phyloP scores from a whole-genome alignment of 2,888 invertebrate genomes.

The Cacoxenus indagator region DNA sequence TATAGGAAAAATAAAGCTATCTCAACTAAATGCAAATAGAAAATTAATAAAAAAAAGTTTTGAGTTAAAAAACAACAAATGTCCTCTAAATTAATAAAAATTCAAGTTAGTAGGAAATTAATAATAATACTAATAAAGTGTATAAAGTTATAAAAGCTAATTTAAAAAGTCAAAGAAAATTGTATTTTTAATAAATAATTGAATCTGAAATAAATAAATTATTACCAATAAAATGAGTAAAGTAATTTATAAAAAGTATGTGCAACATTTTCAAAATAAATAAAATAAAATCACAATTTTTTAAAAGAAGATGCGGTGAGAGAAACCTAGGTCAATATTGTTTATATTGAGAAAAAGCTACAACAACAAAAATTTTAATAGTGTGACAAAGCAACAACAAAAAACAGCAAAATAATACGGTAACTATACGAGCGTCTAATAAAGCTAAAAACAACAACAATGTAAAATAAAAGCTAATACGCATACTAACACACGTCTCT shows the following conservation, averaged over 20 bases:
- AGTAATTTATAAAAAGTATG: constrained; percentile 18
- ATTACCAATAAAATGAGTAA: constrained; percentile 21
- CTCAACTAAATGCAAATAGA: too few relatives aligned
- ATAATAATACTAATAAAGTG: too few relatives aligned
- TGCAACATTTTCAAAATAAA: constrained; percentile 30
- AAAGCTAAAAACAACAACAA: constrained; percentile 6
- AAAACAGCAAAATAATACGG: constrained; percentile 20
- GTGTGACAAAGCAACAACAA: constrained; percentile 47
- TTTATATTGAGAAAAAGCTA: constrained; percentile 70
- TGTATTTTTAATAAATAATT: constrained; percentile 40
- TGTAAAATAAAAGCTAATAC: background rate
- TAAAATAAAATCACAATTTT: constrained; percentile 9
- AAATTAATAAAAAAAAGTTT: too few relatives aligned
- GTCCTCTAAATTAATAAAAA: too few relatives aligned
- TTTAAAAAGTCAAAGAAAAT: constrained; percentile 30
- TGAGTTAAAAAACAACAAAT: too few relatives aligned
- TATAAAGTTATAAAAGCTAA: too few relatives aligned
- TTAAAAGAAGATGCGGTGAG: constrained; percentile 18
- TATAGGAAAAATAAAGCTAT: too few relatives aligned
- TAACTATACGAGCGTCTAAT: background rate
- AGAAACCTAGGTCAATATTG: constrained; percentile 69
- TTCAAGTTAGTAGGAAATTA: too few relatives aligned
- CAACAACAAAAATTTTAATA: too few relatives aligned
- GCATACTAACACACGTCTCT: constrained; percentile 1
- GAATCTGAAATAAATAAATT: constrained; percentile 45